Evolutionary conservation across 2,888 invertebrate species (phyloP).

Genomic region (Megaustenia siamemsis): DNA sequence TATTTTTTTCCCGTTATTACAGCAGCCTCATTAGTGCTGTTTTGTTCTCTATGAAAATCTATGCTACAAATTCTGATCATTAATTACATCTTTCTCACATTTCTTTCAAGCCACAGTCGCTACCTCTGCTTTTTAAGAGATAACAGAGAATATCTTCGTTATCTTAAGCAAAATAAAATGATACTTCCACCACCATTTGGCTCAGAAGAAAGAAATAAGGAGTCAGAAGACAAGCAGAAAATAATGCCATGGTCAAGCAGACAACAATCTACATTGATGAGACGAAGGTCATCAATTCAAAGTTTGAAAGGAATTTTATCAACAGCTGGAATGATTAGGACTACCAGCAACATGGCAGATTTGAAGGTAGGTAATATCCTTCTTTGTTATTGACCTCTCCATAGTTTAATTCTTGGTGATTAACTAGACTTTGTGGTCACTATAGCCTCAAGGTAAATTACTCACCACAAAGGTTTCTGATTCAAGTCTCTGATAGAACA

Average conservation of each 20-base stretch:
- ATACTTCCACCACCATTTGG: constrained; percentile 40
- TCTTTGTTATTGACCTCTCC: not conserved
- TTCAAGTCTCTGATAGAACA: too few species aligned
- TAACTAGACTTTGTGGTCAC: too few species aligned
- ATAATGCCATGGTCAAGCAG: not conserved
- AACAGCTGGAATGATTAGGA: not conserved
- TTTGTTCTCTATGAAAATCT: too few species aligned
- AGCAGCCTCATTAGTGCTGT: too few species aligned
- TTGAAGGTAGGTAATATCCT: constrained; percentile 31
- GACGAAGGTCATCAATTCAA: not conserved
- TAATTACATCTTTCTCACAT: not conserved
- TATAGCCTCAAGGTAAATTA: too few species aligned
- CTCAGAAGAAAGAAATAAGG: not conserved
- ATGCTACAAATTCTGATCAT: too few species aligned
- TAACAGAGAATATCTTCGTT: constrained; percentile 37
- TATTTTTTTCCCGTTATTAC: too few species aligned
- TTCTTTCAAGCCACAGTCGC: not conserved
- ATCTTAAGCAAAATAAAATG: constrained; percentile 29
- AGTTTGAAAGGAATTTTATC: not conserved
- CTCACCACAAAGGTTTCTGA: too few species aligned
- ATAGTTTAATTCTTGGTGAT: too few species aligned
- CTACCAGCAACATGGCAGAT: constrained; percentile 26
- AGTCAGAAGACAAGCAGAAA: not conserved
- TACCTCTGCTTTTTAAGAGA: constrained; percentile 44
- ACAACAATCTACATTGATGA: constrained; percentile 25